Evolutionary conservation across 2,113 vertebrate genomes (phyloP).

Genomic region (Otocyon megalotis): DNA sequence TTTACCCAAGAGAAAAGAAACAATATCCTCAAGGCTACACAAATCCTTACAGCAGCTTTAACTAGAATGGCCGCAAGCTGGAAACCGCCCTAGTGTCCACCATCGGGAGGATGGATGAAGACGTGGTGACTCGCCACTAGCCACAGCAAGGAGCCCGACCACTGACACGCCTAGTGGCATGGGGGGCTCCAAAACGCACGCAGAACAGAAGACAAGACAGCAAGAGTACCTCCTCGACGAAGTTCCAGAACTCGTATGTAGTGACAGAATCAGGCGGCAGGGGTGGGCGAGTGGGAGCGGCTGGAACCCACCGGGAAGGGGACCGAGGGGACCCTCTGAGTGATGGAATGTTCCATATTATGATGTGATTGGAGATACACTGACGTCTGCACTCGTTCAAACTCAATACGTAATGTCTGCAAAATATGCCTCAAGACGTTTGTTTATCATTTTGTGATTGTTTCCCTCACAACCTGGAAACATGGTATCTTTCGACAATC

Average conservation of each 20-base stretch:
- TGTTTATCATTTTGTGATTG: not conserved
- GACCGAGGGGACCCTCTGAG: rapidly evolving
- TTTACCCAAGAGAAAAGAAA: not conserved
- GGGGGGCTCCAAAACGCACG: not conserved
- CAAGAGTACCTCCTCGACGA: no score
- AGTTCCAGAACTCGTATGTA: not conserved
- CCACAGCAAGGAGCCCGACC: not conserved
- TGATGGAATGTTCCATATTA: not conserved
- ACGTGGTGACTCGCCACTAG: not conserved
- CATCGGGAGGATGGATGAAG: not conserved
- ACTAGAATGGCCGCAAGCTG: not conserved
- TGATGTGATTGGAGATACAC: not conserved
- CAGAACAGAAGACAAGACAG: not conserved
- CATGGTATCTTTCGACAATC: not conserved
- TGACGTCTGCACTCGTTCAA: not conserved
- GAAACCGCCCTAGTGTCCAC: not conserved
- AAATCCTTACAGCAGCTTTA: not conserved
- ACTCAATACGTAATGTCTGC: not conserved
- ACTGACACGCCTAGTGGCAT: rapidly evolving
- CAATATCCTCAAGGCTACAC: not conserved
- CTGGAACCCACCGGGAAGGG: no score
- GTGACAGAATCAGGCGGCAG: no score
- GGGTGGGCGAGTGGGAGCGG: no score
- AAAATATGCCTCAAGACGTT: not conserved
- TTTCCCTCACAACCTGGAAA: not conserved